These are phyloP conservation scores for Beris chalybata DNA, from an alignment of 2,888 invertebrate genomes.

Conservation along the genomic window DNA sequence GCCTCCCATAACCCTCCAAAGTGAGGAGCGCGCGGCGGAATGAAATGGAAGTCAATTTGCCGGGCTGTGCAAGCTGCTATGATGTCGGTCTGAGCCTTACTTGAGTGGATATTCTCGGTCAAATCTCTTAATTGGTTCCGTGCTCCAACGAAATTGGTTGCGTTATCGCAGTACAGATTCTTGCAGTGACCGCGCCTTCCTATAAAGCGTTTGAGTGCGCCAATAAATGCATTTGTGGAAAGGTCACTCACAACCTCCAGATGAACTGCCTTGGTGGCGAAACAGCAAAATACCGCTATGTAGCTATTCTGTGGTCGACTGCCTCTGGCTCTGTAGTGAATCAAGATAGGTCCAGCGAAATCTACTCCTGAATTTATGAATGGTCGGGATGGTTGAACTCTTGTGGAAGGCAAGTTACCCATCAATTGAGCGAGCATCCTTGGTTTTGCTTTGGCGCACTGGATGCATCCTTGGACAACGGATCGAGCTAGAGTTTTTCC, in stretches of 20 bases:
- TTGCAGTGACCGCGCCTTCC: conserved; percentile 27
- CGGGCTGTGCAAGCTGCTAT: background rate
- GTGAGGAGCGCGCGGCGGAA: conserved; percentile 32
- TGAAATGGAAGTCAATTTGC: conserved; percentile 19
- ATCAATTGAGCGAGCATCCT: conserved; percentile 40
- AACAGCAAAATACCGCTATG: conserved; percentile 31
- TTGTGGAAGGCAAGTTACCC: conserved; percentile 36
- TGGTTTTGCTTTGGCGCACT: conserved; percentile 36
- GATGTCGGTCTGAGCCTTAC: background rate
- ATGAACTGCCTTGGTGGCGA: conserved; percentile 31
- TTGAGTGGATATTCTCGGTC: conserved; percentile 1
- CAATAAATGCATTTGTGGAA: conserved; percentile 27
- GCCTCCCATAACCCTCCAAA: conserved; percentile 40
- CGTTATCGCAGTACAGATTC: conserved; percentile 29
- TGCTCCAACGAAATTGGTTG: conserved; percentile 32
- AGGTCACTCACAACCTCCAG: conserved; percentile 25
- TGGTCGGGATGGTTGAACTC: too few species aligned
- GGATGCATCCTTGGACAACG: conserved; percentile 37
- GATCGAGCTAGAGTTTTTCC: conserved; percentile 37
- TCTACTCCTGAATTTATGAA: too few species aligned
- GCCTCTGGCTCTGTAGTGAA: too few species aligned
- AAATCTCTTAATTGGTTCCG: conserved; percentile 20
- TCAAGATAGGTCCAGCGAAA: too few species aligned
- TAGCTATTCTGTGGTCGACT: conserved; percentile 33
- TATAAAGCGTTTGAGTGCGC: conserved; percentile 21